Base-by-base conservation (phyloP, 1,140 invertebrate species). In the Chymomyza costata region DNA sequence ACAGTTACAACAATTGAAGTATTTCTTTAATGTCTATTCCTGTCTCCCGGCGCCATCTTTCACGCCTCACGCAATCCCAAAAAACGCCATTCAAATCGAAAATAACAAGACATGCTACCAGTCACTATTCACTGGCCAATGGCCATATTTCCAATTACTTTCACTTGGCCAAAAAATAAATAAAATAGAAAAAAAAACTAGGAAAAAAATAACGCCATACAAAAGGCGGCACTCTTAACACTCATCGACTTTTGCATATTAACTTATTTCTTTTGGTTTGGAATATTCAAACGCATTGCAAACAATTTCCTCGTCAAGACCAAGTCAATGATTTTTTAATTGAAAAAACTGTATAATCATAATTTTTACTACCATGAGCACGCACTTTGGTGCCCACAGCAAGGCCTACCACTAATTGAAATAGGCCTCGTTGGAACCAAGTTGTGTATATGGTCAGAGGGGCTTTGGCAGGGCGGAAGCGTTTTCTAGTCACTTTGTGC, bases 261-360 rank as follows among this genome's bases (percentile, higher is more conserved):
- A 61, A 45, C 25, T 40, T 15, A 6, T 44, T 44, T 44, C 5
- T 67, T 53, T 54, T n/a, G n/a, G n/a, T n/a, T n/a, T 46, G 34
- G 38, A 55, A 41, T 28, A 44, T 31, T 34, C 34, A 10, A 41
- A 37, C 37, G 37, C 51, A 47, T 52, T 34, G 37, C 35, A 35
- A 28, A 8, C 19, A 19, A 21, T 19, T 15, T 28, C 40, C 39
- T 38, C 15, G 15, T 18, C 11, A 32, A 50, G n/a, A n/a, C n/a
- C n/a, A n/a, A n/a, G n/a, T n/a, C n/a, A n/a, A 52, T 53, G 47
- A 50, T 50, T 50, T 41, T 53, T 56, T 70, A 78, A 78, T 76
- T 69, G 63, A 76, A 78, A 76, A 64, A 65, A 50, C 51, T 65
- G 52, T 54, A 51, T 65, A 76, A 50, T 66, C 65, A 70, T 50